phyloP scores from a whole-genome alignment of 2,113 vertebrate species.

The Protobothrops mucrosquamatus region DNA sequence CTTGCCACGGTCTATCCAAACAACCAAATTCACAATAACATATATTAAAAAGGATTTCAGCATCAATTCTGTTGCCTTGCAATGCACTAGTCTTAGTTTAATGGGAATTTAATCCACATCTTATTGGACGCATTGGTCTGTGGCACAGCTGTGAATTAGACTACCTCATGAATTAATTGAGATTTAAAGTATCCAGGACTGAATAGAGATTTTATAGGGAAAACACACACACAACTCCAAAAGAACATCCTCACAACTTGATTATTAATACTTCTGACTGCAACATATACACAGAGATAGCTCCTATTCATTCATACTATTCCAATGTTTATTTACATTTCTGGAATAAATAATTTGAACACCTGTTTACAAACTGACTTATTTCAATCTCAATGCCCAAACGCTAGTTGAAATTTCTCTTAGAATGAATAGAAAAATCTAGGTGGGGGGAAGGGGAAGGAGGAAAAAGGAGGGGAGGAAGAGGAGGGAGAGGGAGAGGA shows the following conservation, averaged over 20 bases:
- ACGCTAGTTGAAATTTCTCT: neutral
- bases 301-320: neutral
- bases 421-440: neutral
- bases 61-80: neutral
- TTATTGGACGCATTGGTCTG: neutral
- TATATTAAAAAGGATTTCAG: neutral
- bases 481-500: too few relatives aligned
- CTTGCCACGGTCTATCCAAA: neutral
- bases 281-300: neutral
- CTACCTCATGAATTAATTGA: slow-evolving; percentile 12
- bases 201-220: neutral
- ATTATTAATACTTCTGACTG: neutral
- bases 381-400: neutral
- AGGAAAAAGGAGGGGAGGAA: too few relatives aligned
- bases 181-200: neutral
- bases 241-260: neutral
- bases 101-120: slow-evolving; percentile 6
- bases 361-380: neutral
- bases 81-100: neutral
- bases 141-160: slow-evolving; percentile 3
- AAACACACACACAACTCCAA: neutral
- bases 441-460: neutral
- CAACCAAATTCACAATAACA: neutral
- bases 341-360: neutral
- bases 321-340: neutral